A percentile compares a stretch with the other conserved stretches of the same genome.
Evolutionary conservation across 2,113 vertebrate genomes (phyloP).

Genomic region (Elgaria multicarinata): DNA sequence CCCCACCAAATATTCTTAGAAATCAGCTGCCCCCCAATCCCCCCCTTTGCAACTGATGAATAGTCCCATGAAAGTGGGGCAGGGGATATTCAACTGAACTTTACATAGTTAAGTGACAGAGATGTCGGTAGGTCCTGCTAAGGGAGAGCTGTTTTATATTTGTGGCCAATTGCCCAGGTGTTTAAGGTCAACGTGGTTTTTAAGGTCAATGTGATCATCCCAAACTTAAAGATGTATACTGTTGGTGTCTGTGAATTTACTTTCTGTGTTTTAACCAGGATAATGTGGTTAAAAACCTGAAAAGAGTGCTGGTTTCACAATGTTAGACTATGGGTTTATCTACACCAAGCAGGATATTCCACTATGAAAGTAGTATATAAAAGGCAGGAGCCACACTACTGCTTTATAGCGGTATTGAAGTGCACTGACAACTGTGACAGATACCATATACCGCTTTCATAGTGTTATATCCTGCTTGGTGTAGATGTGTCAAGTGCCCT

Average conservation of each 20-base stretch:
- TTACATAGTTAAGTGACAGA: not conserved
- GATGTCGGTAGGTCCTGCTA: not conserved
- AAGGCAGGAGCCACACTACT: no score
- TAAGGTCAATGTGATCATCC: not conserved
- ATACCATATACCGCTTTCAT: no score
- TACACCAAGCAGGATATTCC: no score
- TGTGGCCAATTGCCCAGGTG: no score
- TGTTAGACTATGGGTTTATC: not conserved
- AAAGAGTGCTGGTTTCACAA: not conserved
- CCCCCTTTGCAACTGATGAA: not conserved
- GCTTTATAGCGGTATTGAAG: no score
- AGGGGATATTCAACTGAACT: not conserved
- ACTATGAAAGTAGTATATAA: no score
- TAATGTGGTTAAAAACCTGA: not conserved
- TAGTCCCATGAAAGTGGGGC: not conserved
- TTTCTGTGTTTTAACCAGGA: slow-evolving; percentile 11
- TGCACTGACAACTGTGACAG: no score
- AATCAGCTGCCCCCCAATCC: not conserved
- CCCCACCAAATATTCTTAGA: not conserved
- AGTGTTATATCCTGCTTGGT: no score
- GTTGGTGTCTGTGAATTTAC: fast-evolving
- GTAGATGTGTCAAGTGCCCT: no score
- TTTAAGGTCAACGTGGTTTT: not conserved
- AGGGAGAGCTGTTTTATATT: not conserved
- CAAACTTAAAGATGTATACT: not conserved